Evolutionary conservation across 2,113 vertebrate species (phyloP), one percentile per base, ranked within the genome.

Genomic region (Python bivittatus): DNA sequence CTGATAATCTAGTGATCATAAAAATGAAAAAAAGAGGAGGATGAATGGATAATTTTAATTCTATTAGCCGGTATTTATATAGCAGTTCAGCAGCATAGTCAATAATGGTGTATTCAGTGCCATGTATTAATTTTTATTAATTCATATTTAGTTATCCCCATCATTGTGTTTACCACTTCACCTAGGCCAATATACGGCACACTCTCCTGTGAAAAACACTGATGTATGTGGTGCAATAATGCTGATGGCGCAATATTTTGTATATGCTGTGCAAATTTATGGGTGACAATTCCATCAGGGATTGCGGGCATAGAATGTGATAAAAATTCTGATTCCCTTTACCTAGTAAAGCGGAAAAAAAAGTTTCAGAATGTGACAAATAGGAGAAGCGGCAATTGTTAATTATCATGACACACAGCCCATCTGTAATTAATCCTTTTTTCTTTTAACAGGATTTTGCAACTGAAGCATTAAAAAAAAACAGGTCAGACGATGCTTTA

Each of bases 251-350:
- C 93, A 96, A 96, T 97, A 97, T 96, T 97, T 97, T 97, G 93
- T 94, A 92, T 97, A 97, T 97, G 92, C 95, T 9, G 94, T 95
- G 96, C 93, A 97, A 97, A 97, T 97, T 97, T 97, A 97, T 97
- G 95, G 96, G 91, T 96, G 95, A 95, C 94, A 97, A 96, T 97
- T 96, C 92, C 94, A 96, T 94, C 95, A 96, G 91, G 91, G 95
- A 97, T 94, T 93, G 92, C n/a, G 93, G 94, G 95, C 94, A 96
- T 90, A 90, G 94, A 94, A 97, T 96, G 95, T 96, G 95, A 96
- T 97, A 97, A 96, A 97, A 98, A 97, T 96, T 96, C 95, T 96
- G 94, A 95, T 95, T 97, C 94, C 94, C 90, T 95, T 86, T 97
- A 95, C 94, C 94, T 96, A 96, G 91, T 96, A 96, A 95, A 96